Base-by-base conservation (phyloP, 1,140 invertebrate genomes). In the Antheraea mylitta region DNA sequence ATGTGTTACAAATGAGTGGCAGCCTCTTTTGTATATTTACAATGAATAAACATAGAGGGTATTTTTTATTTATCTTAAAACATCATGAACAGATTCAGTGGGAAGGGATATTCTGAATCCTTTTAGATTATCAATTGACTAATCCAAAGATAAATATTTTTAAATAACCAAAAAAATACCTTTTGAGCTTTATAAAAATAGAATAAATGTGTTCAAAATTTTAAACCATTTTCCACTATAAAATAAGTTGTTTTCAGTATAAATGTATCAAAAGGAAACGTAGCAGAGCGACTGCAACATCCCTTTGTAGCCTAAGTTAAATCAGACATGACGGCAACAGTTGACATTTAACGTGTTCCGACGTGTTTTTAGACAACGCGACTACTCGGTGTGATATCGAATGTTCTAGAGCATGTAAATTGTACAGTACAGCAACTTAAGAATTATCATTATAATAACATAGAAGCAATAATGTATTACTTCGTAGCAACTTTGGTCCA, bases 311-410 rank as follows among this genome's bases (percentile, higher is more conserved):
- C 71, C 66, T 74, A 66, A 64, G 71, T 75, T 79, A 81, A 85
- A 80, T 82, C 80, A 81, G 76, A 78, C 77, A 78, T 73, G 77
- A 80, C 77, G 70, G 70, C 70, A 66, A 61, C 64, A 79, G 80
- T 85, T 85, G 83, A 86, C 84, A 85, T 86, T 85, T 84, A 82
- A 79, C 75, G 83, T 37, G 37, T 63, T 63, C 73, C 74, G 76
- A 76, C 77, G 74, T 81, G 80, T 87, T 85, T 81, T 48, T 76
- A 80, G 86, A 79, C 80, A 81, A 84, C 78, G 79, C 78, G 77
- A 67, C 61, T 63, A 65, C 67, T 48, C 22, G 22, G 22, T 73
- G 3, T 53, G 45, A 53, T 53, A n/a, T n/a, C 45, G 45, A 53
- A 53, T 16, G 16, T n/a, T 53, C 45, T n/a, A 16, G 45, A 53